These are phyloP conservation scores for Girardia tigrina DNA, from an alignment of 2,888 invertebrate species.

Conservation along the genomic window DNA sequence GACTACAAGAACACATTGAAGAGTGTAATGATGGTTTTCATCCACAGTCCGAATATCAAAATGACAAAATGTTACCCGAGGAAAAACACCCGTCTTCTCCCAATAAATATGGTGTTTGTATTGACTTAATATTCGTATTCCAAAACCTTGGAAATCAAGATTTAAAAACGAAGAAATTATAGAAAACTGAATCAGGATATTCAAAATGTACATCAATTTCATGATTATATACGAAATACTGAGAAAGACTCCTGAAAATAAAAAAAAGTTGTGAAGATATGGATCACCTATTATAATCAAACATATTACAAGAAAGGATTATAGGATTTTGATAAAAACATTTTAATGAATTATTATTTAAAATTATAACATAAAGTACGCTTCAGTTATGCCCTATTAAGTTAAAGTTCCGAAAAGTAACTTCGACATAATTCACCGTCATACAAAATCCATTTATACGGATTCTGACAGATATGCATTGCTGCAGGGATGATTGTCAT, in stretches of 20 bases:
- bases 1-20: not conserved
- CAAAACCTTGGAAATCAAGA: not conserved
- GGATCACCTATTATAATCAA: no score
- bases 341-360: no score
- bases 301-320: no score
- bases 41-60: not conserved
- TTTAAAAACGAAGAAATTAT: not conserved
- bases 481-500: no score
- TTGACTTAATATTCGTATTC: not conserved
- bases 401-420: no score
- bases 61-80: conserved; percentile 15
- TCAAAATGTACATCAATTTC: not conserved
- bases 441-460: no score
- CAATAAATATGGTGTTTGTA: not conserved
- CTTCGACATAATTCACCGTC: no score
- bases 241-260: not conserved
- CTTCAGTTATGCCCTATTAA: no score
- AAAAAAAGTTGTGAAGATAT: no score
- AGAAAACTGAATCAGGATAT: not conserved
- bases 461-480: no score
- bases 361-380: no score
- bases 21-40: not conserved
- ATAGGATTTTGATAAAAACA: no score
- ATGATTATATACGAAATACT: not conserved
- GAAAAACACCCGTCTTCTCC: conserved; percentile 12